These are phyloP conservation scores for Dryobotodes eremita DNA, from an alignment of 2,888 invertebrate genomes.

Conservation along the genomic window DNA sequence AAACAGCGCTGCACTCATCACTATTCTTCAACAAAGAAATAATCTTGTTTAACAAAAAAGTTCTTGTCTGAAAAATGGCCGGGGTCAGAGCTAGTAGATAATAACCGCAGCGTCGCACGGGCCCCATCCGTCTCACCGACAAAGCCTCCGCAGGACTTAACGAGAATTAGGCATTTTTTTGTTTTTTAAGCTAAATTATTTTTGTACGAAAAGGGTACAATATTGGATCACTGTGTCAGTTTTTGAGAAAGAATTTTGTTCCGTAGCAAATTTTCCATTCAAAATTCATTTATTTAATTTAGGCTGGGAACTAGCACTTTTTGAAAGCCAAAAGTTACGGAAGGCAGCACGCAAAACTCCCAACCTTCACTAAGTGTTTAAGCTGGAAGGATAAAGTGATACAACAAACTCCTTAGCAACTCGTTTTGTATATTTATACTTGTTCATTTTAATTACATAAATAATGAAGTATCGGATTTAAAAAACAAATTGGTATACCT, in stretches of 20 bases:
- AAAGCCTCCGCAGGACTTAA: slow-evolving; percentile 57
- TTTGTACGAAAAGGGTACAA: slow-evolving; percentile 10
- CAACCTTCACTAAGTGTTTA: neutral
- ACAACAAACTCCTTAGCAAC: neutral
- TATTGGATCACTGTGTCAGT: slow-evolving; percentile 9
- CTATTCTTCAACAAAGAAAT: slow-evolving; percentile 38
- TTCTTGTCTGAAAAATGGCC: slow-evolving; percentile 40
- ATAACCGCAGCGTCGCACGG: slow-evolving; percentile 61
- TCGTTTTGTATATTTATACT: neutral
- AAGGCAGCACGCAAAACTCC: neutral
- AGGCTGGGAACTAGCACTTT: neutral
- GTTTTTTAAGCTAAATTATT: slow-evolving; percentile 39
- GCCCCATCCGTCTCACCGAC: slow-evolving; percentile 65
- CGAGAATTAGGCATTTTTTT: slow-evolving; percentile 47
- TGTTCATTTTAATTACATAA: neutral
- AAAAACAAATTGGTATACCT: neutral
- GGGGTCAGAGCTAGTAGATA: slow-evolving; percentile 55
- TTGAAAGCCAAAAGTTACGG: neutral
- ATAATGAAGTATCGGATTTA: too few species aligned
- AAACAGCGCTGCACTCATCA: slow-evolving; percentile 35
- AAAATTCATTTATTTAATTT: neutral
- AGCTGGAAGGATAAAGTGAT: neutral
- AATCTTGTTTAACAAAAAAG: slow-evolving; percentile 51
- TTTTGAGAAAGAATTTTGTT: neutral
- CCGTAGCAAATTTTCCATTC: neutral